Base-by-base conservation (phyloP, 2,888 invertebrate genomes). In the Plebejus argus region DNA sequence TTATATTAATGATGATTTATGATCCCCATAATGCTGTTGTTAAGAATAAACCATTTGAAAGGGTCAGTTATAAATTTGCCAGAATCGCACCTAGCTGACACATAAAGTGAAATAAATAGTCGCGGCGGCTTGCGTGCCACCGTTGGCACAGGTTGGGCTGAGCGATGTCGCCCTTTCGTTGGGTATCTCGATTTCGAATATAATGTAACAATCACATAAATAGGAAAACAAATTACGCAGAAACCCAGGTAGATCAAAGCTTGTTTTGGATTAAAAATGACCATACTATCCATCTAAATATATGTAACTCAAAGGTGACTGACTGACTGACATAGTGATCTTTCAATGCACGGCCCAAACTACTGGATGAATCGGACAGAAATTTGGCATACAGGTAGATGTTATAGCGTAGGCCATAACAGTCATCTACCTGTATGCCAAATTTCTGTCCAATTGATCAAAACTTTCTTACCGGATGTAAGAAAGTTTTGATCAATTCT, bases 81-180 rank as follows among this genome's bases (percentile, higher is more conserved):
- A 80, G 80, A 83, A 83, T 84, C 84, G 82, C 85, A 84, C 82
- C 83, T 83, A 80, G 82, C 84, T 89, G 87, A 87, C 86, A 87
- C 82, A 84, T 85, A 87, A 87, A 89, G 87, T 89, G 86, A 88
- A 87, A 89, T 89, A 89, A 89, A 90, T 89, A 86, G 89, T 86
- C 81, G 82, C 82, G 84, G 84, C 81, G 83, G 82, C 82, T 86
- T 86, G 88, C 87, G 87, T 87, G 86, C 80, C 82, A 79, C 82
- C 80, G 45, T 45, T 12, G 53, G 53, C 53, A 53, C 18, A 82
- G 81, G 78, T 79, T 78, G 56, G 72, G 70, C 77, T 78, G 78
- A 78, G 75, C 70, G 84, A 85, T 85, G 87, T 87, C 87, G 84
- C 84, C 85, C 83, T 81, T 81, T 81, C 82, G 83, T 81, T 81